Evolutionary conservation across 2,797 vertebrate species (phyloP).

Genomic region (Rhabdomys pumilio): DNA sequence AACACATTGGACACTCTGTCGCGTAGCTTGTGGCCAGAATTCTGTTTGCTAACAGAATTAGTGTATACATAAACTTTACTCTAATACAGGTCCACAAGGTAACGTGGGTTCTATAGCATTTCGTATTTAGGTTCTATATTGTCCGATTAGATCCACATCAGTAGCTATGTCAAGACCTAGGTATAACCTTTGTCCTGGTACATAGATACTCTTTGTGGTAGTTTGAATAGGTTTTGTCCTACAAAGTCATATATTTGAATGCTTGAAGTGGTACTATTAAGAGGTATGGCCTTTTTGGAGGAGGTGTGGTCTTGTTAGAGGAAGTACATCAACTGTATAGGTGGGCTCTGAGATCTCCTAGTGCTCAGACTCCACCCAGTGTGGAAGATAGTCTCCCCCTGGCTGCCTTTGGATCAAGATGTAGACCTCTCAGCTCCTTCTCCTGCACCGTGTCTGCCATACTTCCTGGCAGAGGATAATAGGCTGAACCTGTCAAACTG

Average conservation of each 20-base stretch:
- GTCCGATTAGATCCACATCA: not conserved
- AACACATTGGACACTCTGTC: not conserved
- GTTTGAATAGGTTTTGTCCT: not conserved
- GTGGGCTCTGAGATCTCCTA: not conserved
- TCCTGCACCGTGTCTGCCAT: not conserved
- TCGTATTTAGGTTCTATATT: not conserved
- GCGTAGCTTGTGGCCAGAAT: not conserved
- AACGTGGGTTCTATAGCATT: not conserved
- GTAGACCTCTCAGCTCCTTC: not conserved
- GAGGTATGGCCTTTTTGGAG: not conserved
- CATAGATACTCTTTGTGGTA: not conserved
- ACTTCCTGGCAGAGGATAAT: not conserved
- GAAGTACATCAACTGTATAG: not conserved
- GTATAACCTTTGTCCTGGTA: slow-evolving; percentile 9
- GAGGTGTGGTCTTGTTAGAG: not conserved
- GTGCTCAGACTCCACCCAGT: not conserved
- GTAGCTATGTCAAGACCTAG: not conserved
- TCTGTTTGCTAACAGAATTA: not conserved
- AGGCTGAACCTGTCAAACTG: not conserved
- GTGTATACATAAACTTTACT: not conserved
- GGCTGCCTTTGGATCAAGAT: not conserved
- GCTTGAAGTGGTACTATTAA: not conserved
- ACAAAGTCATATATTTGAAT: not conserved
- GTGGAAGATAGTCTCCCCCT: not conserved
- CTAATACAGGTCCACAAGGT: not conserved